Evolutionary conservation across 2,113 vertebrate genomes (phyloP).

Genomic region (Vidua chalybeata): DNA sequence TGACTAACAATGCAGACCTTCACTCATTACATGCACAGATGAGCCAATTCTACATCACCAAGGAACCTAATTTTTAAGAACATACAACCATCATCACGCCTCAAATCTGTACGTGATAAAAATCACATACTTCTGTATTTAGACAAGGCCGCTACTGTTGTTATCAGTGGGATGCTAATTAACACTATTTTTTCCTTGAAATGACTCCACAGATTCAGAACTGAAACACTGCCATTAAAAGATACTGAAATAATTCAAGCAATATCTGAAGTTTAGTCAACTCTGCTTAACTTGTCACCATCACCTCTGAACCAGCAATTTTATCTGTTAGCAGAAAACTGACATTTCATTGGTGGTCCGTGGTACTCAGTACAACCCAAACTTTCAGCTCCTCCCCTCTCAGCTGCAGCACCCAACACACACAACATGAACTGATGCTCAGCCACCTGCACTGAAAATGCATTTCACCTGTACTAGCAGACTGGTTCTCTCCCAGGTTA

Average conservation of each 20-base stretch:
- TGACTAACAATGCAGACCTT: background rate
- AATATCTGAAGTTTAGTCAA: background rate
- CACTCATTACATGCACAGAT: background rate
- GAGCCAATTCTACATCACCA: background rate
- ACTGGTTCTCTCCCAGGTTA: background rate
- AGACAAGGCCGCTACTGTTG: background rate
- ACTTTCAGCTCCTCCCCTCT: background rate
- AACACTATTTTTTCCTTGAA: background rate
- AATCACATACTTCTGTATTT: background rate
- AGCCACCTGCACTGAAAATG: background rate
- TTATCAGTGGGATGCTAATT: background rate
- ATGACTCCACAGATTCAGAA: background rate
- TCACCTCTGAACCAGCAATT: background rate
- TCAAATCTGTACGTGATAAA: background rate
- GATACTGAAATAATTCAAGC: background rate
- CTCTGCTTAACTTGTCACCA: background rate
- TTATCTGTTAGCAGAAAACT: background rate
- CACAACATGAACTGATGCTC: background rate
- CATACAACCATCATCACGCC: background rate
- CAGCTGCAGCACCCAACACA: background rate
- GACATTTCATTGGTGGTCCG: fast-evolving
- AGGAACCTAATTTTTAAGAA: background rate
- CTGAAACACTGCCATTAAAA: background rate
- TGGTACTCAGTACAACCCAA: fast-evolving
- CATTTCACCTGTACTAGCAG: background rate